Conservation (phyloP, 2,113 vertebrate species). For the Athene noctua region DNA sequence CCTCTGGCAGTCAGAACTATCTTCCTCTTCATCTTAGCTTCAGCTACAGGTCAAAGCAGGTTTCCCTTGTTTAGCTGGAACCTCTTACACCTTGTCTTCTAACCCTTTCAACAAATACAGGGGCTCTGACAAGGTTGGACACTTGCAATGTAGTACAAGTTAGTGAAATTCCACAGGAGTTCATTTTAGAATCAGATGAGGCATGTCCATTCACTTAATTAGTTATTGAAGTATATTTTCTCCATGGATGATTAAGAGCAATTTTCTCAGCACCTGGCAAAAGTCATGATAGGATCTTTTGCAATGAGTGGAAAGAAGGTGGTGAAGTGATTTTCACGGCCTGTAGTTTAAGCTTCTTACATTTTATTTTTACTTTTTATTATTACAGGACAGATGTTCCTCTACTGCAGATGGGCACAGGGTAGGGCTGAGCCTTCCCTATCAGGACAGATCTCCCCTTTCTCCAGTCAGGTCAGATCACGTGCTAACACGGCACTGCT, state of each 20-base stretch:
- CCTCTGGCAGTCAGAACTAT: background rate
- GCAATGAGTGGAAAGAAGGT: background rate
- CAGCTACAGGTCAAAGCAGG: conserved; percentile 53
- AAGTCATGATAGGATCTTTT: background rate
- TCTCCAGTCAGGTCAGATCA: background rate
- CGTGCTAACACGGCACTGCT: background rate
- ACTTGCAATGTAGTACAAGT: background rate
- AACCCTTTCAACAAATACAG: background rate
- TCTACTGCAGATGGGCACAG: background rate
- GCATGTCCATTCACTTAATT: background rate
- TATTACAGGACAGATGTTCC: background rate
- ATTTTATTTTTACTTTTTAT: background rate
- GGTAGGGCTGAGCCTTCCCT: background rate
- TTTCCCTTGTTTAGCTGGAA: conserved; percentile 51
- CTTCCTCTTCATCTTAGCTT: conserved; percentile 39
- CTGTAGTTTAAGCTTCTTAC: background rate
- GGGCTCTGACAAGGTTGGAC: background rate
- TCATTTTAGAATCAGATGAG: background rate
- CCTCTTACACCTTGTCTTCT: background rate
- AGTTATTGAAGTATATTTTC: background rate
- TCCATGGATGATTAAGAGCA: background rate
- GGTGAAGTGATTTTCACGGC: background rate
- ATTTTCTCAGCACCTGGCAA: background rate
- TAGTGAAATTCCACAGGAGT: background rate
- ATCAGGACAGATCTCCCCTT: background rate